Base-by-base conservation (phyloP, 2,888 invertebrate genomes). In the Dasypogon diadema region DNA sequence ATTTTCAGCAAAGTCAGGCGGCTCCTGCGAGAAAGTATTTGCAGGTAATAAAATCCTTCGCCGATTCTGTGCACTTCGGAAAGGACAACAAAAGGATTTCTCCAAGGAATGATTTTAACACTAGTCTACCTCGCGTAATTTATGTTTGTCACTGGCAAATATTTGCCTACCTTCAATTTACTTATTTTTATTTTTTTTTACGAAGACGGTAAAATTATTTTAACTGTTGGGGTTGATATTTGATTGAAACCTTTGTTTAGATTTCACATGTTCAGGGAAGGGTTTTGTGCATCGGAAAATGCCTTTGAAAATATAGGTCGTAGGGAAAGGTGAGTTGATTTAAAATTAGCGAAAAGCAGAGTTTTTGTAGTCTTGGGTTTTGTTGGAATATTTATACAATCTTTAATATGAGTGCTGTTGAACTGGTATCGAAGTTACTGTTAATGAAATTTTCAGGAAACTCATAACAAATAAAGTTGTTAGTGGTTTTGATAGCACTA, bases 161-260 rank as follows among this genome's bases (percentile, higher is more conserved):
- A 51, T 51, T 51, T 51, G 51, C 21, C 51, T 18, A 21, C 16
- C 18, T 51, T 51, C 51, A 51, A 51, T 51, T 42, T 42, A 12
- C 34, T 6, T 30, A 6, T 30, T 30, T 30, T 1, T 1, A 6
- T 30, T 1, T 2, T 12, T 12, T 42, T 12, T 42, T 42, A 12
- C 1, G n/a, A 42, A 42, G n/a, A 42, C 42, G 42, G 42, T n/a
- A 12, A 42, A 42, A 42, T 42, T 42, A 12, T 42, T n/a, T 12
- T 8, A 30, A 30, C 3, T 8, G 3, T 3, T 30, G 4, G 30
- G 8, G 42, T 42, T 42, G 42, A 42, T 42, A 12, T 42, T 42
- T 42, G 42, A 21, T 8, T 51, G 10, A 16, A 51, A 4, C 10
- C 8, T 51, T 51, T 51, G 51, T 21, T 51, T 51, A 51, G 21